phyloP scores from a whole-genome alignment of 2,888 invertebrate genomes.

The Sarcophaga subvicina region DNA sequence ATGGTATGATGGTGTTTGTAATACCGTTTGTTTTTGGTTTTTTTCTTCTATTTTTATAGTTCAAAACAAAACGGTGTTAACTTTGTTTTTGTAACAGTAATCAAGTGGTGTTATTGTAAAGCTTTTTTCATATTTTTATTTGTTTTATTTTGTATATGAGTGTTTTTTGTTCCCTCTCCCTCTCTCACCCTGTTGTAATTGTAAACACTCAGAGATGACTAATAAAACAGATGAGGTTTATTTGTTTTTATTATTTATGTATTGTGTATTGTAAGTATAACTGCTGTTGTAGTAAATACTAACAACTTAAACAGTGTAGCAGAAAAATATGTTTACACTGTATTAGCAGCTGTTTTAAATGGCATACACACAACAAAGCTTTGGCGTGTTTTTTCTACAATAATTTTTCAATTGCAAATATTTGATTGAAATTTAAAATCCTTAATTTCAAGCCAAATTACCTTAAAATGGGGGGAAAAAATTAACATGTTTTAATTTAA shows the following conservation, averaged over 20 bases:
- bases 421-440: not conserved
- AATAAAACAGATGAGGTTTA: conserved; percentile 57
- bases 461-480: not conserved
- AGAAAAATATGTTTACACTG: not conserved
- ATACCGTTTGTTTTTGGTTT: not conserved
- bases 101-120: not conserved
- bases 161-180: not conserved
- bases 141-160: no score
- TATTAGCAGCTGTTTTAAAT: not conserved
- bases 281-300: no score
- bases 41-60: not conserved
- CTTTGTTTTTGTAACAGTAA: conserved; percentile 5
- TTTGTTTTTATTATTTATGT: conserved; percentile 25
- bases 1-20: not conserved
- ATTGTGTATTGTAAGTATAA: not conserved
- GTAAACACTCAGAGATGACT: conserved; percentile 46
- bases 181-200: no score
- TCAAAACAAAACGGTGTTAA: conserved; percentile 5
- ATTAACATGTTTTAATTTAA: conserved; percentile 27
- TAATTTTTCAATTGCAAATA: not conserved
- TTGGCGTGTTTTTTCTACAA: no score
- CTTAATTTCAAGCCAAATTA: not conserved
- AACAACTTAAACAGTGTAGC: not conserved
- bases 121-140: not conserved
- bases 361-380: no score